A percentile compares a stretch with the other conserved stretches of the same genome.
Evolutionary conservation across 2,113 vertebrate genomes (phyloP).

Genomic region (Excalfactoria chinensis): DNA sequence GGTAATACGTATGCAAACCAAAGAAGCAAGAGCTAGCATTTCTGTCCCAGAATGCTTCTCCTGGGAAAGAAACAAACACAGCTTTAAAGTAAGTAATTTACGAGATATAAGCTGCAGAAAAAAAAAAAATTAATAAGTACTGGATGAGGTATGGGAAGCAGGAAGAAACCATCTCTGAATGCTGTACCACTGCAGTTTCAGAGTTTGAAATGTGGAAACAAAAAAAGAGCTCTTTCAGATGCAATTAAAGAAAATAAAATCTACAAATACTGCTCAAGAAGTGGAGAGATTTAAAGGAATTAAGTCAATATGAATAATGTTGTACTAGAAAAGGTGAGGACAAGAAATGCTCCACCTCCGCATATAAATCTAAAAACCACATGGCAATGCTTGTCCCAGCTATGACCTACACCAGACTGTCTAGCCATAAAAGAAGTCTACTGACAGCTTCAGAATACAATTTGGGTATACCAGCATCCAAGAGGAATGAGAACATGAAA

Average conservation of each 20-base stretch:
- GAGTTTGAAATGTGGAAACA: neutral
- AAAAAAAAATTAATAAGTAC: rapidly evolving
- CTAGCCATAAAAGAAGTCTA: neutral
- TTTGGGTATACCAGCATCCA: neutral
- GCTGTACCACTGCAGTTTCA: rapidly evolving
- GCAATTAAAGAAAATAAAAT: neutral
- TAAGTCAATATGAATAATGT: slow-evolving; percentile 10
- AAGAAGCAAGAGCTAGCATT: neutral
- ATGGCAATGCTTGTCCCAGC: neutral
- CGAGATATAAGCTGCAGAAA: neutral
- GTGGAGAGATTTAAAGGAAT: neutral
- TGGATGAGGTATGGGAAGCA: neutral
- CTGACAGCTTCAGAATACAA: neutral
- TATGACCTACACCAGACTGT: neutral
- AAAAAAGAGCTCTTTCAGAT: neutral
- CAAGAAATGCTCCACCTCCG: neutral
- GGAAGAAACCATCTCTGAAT: neutral
- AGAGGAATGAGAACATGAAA: neutral
- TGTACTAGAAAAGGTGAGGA: neutral
- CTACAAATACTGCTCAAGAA: neutral
- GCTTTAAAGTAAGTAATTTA: neutral
- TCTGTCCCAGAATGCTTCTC: neutral
- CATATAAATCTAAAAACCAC: slow-evolving; percentile 12
- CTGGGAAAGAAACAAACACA: neutral
- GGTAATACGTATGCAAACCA: neutral